Base-by-base conservation (phyloP, 64 coral and sea anemone genomes). In the Exaiptasia diaphana region DNA sequence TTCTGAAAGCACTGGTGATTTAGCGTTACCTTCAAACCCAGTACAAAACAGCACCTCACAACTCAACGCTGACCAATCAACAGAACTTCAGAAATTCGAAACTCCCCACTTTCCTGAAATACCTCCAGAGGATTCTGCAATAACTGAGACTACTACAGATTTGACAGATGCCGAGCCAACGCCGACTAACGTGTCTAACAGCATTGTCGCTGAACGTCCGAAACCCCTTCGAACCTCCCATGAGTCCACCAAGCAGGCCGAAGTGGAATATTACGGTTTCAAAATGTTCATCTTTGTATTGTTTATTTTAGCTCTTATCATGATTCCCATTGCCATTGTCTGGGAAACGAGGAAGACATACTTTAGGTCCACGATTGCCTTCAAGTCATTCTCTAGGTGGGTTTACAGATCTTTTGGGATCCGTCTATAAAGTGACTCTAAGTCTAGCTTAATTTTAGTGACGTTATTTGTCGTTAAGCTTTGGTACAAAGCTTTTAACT, bases 271-370 rank as follows among this genome's bases (percentile, higher is more conserved):
- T 71, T 85, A 95, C 65, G 91, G 91, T 45, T 89, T 95, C 34
- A 95, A 95, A 55, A 95, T 95, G 91, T 95, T 95, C 79, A 88
- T 95, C 43, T 95, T 95, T 50, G 74, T 89, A 23, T 65, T 95
- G 54, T 95, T 95, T 27, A 95, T 95, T 50, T 73, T 95, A 38
- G 91, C 91, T 1, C 58, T 95, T 42, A 89, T 95, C 43, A 89
- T 95, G 86, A 95, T 95, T 38, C 91, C 91, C 3, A 88, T 95
- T 52, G 91, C 91, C 31, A 95, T 95, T 25, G 74, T 95, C 6
- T 95, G 91, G 91, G 91, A 95, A 55, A 95, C 91, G 35, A 82
- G 91, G 23, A 95, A 95, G 74, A 89, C 63, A n/a, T 95, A 95
- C 63, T 83, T 95, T 29, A 82, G 86, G 57, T 77, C 86, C 54